Percentiles rank a stretch among this genome's conserved stretches.
phyloP scores from a whole-genome alignment of 2,888 invertebrate genomes.

The Polydesmus complanatus region DNA sequence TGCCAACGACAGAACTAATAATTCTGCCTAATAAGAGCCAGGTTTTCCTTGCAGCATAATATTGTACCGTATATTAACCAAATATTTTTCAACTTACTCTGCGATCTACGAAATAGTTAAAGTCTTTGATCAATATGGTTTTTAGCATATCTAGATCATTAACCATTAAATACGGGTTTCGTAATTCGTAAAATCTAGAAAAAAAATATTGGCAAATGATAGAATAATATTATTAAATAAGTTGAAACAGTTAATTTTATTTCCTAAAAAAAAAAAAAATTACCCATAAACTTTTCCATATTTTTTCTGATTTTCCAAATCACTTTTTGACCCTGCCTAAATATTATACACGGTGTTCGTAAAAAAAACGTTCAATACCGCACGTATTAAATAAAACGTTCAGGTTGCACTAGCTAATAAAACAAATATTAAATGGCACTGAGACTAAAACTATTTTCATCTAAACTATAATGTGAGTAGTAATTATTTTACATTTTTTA shows the following conservation, averaged over 20 bases:
- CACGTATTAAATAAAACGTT: too few species aligned
- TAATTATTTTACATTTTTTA: too few species aligned
- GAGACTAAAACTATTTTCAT: too few species aligned
- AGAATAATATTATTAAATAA: neutral
- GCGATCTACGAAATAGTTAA: conserved; percentile 4
- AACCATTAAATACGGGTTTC: conserved; percentile 4
- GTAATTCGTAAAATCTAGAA: neutral
- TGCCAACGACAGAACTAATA: too few species aligned
- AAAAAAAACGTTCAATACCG: too few species aligned
- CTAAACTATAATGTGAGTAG: too few species aligned
- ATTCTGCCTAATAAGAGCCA: neutral
- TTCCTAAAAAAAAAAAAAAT: neutral
- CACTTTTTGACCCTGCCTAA: neutral
- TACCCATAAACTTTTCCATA: conserved; percentile 5
- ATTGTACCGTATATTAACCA: neutral
- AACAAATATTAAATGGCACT: too few species aligned
- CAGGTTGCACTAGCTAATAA: too few species aligned
- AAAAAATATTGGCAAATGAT: too few species aligned
- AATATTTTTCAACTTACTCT: conserved; percentile 1
- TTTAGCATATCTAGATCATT: conserved; percentile 7
- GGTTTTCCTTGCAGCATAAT: neutral
- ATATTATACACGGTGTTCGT: too few species aligned
- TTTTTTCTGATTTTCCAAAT: neutral
- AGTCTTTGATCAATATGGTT: conserved; percentile 1
- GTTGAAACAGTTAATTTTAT: neutral